Evolutionary conservation across 2,888 invertebrate species (phyloP).

Genomic region (Stegophylla sp.): DNA sequence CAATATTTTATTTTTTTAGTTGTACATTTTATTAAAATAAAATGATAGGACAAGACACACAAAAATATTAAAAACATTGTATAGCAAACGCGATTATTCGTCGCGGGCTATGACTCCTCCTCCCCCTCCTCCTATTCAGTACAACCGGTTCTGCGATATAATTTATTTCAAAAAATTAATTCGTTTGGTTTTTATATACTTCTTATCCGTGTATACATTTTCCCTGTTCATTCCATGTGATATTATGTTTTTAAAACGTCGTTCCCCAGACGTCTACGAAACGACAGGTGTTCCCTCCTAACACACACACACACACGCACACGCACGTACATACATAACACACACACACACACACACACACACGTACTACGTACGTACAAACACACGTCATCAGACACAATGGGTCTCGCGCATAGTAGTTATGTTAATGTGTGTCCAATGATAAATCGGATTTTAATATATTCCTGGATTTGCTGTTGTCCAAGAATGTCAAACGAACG

Average conservation of each 20-base stretch:
- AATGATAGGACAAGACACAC: neutral
- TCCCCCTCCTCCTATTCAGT: neutral
- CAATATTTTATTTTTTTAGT: neutral
- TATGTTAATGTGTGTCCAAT: conserved; percentile 56
- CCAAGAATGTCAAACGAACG: conserved; percentile 52
- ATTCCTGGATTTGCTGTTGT: conserved; percentile 53
- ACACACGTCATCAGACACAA: conserved; percentile 55
- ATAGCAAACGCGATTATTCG: conserved; percentile 42
- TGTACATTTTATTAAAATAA: neutral
- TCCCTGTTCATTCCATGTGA: conserved; percentile 24
- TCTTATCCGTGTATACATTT: conserved; percentile 11
- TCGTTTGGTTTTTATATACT: conserved; percentile 48
- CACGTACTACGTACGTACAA: neutral
- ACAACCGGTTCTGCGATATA: conserved; percentile 56
- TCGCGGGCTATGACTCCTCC: conserved; percentile 5
- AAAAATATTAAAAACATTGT: conserved; percentile 39
- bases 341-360: neutral
- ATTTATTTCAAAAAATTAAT: conserved; percentile 57
- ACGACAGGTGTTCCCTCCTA: conserved; percentile 56
- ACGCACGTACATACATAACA: neutral
- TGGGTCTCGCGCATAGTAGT: conserved; percentile 53
- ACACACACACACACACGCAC: conserved; percentile 10
- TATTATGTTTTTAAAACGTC: conserved; percentile 54
- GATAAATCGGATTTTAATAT: conserved; percentile 57
- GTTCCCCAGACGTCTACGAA: conserved; percentile 55